Percentiles rank a stretch among this genome's conserved stretches.
phyloP scores from a whole-genome alignment of 2,888 invertebrate genomes.

The Cephus sareptanus region DNA sequence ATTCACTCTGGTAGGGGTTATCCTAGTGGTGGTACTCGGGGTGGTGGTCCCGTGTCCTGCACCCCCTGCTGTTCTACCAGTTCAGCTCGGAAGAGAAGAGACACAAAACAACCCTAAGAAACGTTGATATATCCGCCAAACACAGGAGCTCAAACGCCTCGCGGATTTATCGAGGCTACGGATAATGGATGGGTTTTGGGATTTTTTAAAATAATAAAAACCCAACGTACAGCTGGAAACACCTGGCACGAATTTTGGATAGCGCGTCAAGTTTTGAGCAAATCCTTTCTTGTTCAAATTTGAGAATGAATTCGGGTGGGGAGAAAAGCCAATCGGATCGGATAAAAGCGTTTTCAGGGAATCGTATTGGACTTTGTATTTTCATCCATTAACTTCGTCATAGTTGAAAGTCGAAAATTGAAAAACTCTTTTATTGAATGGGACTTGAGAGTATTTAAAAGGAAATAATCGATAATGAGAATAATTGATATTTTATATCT shows the following conservation, averaged over 20 bases:
- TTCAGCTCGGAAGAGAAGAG: conserved; percentile 17
- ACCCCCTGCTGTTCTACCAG: conserved; percentile 1
- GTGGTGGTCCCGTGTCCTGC: neutral
- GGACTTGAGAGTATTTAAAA: neutral
- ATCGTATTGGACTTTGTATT: neutral
- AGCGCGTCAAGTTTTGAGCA: neutral
- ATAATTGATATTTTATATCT: neutral
- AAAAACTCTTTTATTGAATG: neutral
- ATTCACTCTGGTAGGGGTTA: neutral
- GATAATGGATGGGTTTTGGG: conserved; percentile 56
- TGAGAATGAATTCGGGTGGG: neutral
- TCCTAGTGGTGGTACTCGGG: neutral
- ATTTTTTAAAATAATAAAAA: conserved; percentile 52
- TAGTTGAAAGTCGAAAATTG: neutral
- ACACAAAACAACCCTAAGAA: conserved; percentile 32
- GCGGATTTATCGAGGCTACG: conserved; percentile 58
- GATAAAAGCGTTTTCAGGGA: neutral
- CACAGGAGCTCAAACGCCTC: conserved; percentile 47
- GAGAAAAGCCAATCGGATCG: neutral
- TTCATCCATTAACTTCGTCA: neutral
- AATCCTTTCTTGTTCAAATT: neutral
- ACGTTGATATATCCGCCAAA: conserved; percentile 62
- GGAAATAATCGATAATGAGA: neutral
- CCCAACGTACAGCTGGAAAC: neutral
- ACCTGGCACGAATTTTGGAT: neutral